Conservation (phyloP, 2,888 invertebrate species). For the Trachelus iudaicus region DNA sequence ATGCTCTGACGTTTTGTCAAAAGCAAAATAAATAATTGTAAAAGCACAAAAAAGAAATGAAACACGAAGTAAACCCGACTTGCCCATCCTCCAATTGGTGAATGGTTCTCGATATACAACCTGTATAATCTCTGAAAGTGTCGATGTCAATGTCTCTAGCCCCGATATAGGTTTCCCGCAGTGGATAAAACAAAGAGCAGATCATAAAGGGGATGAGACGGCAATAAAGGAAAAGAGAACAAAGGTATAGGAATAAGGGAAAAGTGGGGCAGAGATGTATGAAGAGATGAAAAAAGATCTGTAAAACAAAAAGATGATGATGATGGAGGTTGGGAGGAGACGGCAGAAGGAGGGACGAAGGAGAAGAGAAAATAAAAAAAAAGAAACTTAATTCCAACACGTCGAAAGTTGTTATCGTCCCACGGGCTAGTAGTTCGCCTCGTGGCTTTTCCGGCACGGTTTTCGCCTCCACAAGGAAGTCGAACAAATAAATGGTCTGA, state of each 20-base stretch:
- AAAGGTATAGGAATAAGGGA: neutral
- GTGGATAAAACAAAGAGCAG: neutral
- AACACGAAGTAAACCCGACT: neutral
- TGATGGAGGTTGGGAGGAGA: neutral
- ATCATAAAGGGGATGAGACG: neutral
- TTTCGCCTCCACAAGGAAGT: slow-evolving; percentile 40
- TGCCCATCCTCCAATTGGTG: neutral
- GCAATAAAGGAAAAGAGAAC: neutral
- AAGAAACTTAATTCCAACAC: neutral
- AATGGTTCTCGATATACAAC: neutral
- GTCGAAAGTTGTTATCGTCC: neutral
- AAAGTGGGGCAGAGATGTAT: neutral
- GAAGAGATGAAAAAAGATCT: slow-evolving; percentile 1
- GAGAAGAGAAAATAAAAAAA: neutral
- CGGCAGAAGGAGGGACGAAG: neutral
- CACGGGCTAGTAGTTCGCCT: neutral
- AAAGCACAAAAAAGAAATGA: neutral
- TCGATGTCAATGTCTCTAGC: neutral
- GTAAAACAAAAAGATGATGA: neutral
- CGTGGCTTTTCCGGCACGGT: slow-evolving; percentile 13
- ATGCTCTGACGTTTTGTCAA: neutral
- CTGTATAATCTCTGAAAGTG: neutral
- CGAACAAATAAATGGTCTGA: slow-evolving; percentile 55
- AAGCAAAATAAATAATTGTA: neutral
- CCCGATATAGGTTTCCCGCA: neutral